Percentiles rank a stretch among this genome's conserved stretches.
Evolutionary conservation across 2,888 invertebrate species (phyloP).

Genomic region (Tricholauxania praeusta): DNA sequence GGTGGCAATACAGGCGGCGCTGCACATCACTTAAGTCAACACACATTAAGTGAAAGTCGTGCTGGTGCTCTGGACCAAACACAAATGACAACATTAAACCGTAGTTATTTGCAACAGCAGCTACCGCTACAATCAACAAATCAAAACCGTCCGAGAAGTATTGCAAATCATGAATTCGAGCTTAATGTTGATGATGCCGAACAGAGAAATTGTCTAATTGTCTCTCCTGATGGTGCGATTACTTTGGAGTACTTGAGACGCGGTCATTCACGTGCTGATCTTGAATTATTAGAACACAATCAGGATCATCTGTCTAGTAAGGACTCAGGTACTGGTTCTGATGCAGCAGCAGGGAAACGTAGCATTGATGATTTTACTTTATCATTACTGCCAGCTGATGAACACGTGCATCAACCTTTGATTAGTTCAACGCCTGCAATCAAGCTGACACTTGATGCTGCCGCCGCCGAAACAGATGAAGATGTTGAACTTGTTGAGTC

Average conservation of each 20-base stretch:
- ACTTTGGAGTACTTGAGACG: constrained; percentile 56
- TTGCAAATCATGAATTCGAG: constrained; percentile 52
- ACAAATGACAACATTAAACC: constrained; percentile 59
- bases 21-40: constrained; percentile 44
- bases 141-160: constrained; percentile 53
- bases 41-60: constrained; percentile 48
- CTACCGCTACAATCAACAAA: constrained; percentile 40
- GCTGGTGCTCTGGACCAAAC: constrained; percentile 56
- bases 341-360: constrained; percentile 63
- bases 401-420: constrained; percentile 33
- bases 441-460: constrained; percentile 37
- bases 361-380: constrained; percentile 60
- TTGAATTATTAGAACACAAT: constrained; percentile 47
- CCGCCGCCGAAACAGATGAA: constrained; percentile 46
- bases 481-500: constrained; percentile 55
- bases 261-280: constrained; percentile 48
- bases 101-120: constrained; percentile 52
- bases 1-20: not conserved
- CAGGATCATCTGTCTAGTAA: constrained; percentile 64
- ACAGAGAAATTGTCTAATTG: constrained; percentile 56
- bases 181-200: constrained; percentile 25
- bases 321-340: constrained; percentile 64
- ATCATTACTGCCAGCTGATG: constrained; percentile 37
- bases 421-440: not conserved
- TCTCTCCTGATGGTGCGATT: constrained; percentile 46